A percentile compares a stretch with the other conserved stretches of the same genome.
Conservation (phyloP, 1,140 invertebrate genomes). For the Drosophila rhopaloa region DNA sequence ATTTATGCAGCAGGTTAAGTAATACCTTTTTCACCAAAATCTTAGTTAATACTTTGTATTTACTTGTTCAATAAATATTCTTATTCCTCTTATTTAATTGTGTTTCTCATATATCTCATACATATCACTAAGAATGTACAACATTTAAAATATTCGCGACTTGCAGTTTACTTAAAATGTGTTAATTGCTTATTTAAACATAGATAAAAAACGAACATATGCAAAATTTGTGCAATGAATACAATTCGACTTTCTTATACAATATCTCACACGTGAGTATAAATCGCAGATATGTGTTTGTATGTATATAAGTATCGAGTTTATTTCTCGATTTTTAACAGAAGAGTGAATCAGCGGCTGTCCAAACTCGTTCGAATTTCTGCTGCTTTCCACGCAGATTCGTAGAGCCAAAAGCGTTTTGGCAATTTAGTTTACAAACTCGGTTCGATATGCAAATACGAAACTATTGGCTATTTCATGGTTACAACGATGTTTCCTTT, state of each 20-base stretch:
- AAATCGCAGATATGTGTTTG: not conserved
- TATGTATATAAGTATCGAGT: conserved; percentile 1
- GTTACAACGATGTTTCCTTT: not conserved
- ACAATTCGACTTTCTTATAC: conserved; percentile 51
- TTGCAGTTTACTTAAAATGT: conserved; percentile 34
- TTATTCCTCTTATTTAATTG: not conserved
- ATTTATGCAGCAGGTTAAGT: too few relatives aligned
- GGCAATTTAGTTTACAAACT: conserved; percentile 11
- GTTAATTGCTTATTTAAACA: conserved; percentile 63
- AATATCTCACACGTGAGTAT: conserved; percentile 18
- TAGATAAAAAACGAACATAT: conserved; percentile 57
- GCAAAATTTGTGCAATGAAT: conserved; percentile 62
- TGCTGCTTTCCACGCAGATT: conserved; percentile 16
- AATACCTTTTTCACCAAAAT: too few relatives aligned
- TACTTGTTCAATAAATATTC: too few relatives aligned
- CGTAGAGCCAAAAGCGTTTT: conserved; percentile 13
- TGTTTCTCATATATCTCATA: not conserved
- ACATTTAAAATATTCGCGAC: conserved; percentile 12
- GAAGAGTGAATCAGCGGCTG: conserved; percentile 42
- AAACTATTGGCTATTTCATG: conserved; percentile 6
- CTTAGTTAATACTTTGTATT: too few relatives aligned
- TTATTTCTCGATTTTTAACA: conserved; percentile 29
- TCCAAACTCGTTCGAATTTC: conserved; percentile 18
- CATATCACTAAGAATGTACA: not conserved
- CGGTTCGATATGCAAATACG: conserved; percentile 10